Conservation (phyloP, 1,140 invertebrate genomes). For the Drosophila lini region DNA sequence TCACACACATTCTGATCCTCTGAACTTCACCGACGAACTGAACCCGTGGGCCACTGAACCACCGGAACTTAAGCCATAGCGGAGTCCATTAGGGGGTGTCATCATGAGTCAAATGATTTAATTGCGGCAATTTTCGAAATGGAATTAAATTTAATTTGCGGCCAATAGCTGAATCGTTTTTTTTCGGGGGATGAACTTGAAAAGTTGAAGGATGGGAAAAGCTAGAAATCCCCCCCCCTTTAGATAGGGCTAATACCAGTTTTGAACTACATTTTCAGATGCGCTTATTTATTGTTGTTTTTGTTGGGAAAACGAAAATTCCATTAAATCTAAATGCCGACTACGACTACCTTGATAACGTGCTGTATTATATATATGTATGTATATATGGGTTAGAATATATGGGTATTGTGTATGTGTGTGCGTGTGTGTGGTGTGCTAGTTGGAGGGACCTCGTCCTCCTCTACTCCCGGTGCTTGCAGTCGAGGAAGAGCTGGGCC, state of each 20-base stretch:
- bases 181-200: conserved; percentile 60
- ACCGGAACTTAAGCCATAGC: conserved; percentile 43
- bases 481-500: conserved; percentile 79
- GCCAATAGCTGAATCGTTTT: conserved; percentile 16
- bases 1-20: conserved; percentile 31
- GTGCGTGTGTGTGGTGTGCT: conserved; percentile 27
- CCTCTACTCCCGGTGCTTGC: conserved; percentile 77
- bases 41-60: conserved; percentile 43
- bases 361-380: conserved; percentile 44
- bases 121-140: conserved; percentile 71
- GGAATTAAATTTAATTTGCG: conserved; percentile 52
- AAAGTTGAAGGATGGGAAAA: conserved; percentile 58
- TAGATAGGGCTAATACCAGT: not conserved
- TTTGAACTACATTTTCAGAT: conserved; percentile 36
- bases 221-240: conserved; percentile 8
- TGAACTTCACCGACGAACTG: conserved; percentile 36
- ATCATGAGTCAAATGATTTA: conserved; percentile 46
- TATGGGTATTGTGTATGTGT: conserved; percentile 30
- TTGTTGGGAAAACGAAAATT: conserved; percentile 45
- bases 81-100: conserved; percentile 12
- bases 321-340: conserved; percentile 80
- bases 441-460: conserved; percentile 2
- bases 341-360: conserved; percentile 80
- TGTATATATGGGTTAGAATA: conserved; percentile 24
- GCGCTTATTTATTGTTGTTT: conserved; percentile 73